Evolutionary conservation across 2,797 vertebrate genomes (phyloP).

Genomic region (Acrossocheilus fasciatus): DNA sequence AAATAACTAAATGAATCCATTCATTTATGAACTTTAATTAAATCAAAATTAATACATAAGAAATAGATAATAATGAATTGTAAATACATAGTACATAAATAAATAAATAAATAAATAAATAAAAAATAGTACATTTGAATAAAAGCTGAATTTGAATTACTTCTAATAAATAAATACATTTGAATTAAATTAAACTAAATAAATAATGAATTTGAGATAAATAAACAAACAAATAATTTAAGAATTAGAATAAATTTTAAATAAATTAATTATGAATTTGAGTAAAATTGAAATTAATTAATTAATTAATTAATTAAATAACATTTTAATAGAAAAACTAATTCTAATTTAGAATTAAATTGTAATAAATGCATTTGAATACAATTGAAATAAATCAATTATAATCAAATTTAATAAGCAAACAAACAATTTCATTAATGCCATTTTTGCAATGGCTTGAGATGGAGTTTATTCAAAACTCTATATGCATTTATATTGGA

Average conservation of each 20-base stretch:
- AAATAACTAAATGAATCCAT: neutral
- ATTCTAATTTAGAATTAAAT: neutral
- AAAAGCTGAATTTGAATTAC: neutral
- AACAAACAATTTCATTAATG: neutral
- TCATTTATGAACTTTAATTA: neutral
- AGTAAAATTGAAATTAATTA: neutral
- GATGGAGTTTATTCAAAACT: neutral
- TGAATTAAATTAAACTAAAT: neutral
- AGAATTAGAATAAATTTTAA: neutral
- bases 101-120: too few relatives aligned
- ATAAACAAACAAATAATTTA: neutral
- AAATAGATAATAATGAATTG: neutral
- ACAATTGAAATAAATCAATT: neutral
- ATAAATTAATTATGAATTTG: neutral
- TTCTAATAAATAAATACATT: neutral
- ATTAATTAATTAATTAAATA: neutral
- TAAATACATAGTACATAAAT: neutral
- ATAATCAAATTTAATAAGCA: too few relatives aligned
- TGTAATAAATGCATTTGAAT: neutral
- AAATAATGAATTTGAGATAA: neutral
- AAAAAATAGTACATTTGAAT: too few relatives aligned
- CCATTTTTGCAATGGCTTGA: neutral
- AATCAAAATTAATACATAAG: neutral
- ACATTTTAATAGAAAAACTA: too few relatives aligned
- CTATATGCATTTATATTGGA: neutral